Conservation (phyloP, 2,797 vertebrate species). For the Mionectes olivaceus region DNA sequence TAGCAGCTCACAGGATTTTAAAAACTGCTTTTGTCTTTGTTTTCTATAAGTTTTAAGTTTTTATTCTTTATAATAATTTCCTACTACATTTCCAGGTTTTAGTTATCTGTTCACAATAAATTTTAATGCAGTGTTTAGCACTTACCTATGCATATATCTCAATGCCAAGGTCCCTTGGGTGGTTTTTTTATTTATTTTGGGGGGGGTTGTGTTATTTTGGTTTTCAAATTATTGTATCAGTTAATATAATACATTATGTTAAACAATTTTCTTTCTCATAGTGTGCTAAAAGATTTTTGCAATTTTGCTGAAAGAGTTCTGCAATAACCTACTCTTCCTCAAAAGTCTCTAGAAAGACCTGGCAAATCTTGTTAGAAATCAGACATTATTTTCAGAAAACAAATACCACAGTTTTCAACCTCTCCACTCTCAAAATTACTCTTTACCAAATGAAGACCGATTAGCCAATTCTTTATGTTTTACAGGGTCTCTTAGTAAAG, state of each 20-base stretch:
- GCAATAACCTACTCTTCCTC: neutral
- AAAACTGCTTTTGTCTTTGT: neutral
- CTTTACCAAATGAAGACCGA: neutral
- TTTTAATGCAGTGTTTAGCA: neutral
- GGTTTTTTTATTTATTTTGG: accelerated
- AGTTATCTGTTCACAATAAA: neutral
- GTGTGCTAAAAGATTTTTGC: neutral
- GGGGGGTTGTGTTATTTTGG: neutral
- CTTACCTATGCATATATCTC: neutral
- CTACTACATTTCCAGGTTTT: neutral
- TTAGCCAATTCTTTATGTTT: neutral
- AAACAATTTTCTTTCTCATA: neutral
- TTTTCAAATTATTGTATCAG: neutral
- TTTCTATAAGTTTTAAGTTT: neutral
- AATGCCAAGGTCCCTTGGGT: neutral
- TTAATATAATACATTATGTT: neutral
- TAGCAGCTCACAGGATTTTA: neutral
- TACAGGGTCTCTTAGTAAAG: neutral
- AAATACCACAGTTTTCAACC: neutral
- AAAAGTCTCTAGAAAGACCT: neutral
- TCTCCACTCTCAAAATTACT: neutral
- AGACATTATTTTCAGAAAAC: neutral
- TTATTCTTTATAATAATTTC: neutral
- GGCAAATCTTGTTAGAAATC: neutral
- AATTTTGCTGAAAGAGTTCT: neutral